A percentile compares a stretch with the other conserved stretches of the same genome.
Conservation (phyloP, 2,888 invertebrate genomes). For the Campopleginae sp. region DNA sequence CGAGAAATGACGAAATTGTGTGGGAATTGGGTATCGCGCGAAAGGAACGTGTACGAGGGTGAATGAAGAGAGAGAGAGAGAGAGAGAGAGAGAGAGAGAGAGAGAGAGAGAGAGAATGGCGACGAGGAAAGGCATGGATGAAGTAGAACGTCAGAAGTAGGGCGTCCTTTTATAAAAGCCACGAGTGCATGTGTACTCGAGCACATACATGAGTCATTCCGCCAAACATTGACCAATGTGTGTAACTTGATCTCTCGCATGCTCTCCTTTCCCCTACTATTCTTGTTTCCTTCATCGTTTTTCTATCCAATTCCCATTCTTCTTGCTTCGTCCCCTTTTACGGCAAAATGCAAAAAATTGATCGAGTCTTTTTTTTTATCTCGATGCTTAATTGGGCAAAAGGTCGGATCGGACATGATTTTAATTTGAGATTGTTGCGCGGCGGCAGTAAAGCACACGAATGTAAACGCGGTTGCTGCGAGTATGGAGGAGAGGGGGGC, state of each 20-base stretch:
- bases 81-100: constrained; percentile 44
- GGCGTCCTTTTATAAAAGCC: constrained; percentile 59
- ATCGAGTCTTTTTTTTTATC: background rate
- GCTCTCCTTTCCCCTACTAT: background rate
- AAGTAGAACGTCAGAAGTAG: constrained; percentile 51
- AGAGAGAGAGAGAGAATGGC: constrained; percentile 46
- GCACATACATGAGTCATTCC: constrained; percentile 43
- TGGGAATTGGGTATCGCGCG: background rate
- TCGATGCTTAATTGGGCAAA: background rate
- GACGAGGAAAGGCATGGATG: constrained; percentile 62
- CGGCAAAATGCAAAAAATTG: background rate
- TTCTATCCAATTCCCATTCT: background rate
- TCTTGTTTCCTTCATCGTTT: background rate
- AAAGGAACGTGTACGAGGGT: constrained; percentile 4
- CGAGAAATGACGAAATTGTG: background rate
- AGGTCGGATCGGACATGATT: background rate
- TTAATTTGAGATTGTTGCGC: background rate
- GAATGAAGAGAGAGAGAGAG: constrained; percentile 33
- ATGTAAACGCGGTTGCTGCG: background rate
- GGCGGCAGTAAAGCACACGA: background rate
- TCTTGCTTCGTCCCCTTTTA: background rate
- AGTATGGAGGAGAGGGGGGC: background rate
- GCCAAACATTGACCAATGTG: constrained; percentile 17
- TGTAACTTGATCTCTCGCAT: background rate
- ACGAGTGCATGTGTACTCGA: constrained; percentile 22